Percentiles rank a stretch among this genome's conserved stretches.
phyloP scores from a whole-genome alignment of 2,797 vertebrate species.

The Acrocephalus scirpaceus region DNA sequence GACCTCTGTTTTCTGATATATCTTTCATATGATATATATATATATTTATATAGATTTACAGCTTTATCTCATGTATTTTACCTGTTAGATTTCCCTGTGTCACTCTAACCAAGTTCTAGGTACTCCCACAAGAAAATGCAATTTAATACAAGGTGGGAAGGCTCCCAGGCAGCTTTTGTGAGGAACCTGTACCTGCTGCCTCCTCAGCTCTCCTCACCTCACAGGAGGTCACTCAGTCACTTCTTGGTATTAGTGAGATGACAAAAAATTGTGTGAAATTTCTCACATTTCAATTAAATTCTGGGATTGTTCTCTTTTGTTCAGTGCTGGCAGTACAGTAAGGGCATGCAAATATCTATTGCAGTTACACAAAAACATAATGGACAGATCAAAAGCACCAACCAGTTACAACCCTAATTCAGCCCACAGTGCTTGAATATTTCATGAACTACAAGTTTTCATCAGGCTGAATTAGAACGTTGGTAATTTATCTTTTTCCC shows the following conservation, averaged over 20 bases:
- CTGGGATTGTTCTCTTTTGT: background rate
- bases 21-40: background rate
- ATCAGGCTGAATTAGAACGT: slow-evolving; percentile 24
- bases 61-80: background rate
- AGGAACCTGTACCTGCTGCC: background rate
- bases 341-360: background rate
- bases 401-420: slow-evolving; percentile 3
- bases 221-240: background rate
- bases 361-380: slow-evolving; percentile 29
- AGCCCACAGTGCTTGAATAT: slow-evolving; percentile 33
- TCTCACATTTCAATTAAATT: background rate
- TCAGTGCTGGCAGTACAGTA: background rate
- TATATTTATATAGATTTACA: background rate
- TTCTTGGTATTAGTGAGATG: background rate
- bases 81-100: background rate
- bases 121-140: background rate
- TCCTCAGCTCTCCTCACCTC: background rate
- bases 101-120: background rate
- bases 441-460: slow-evolving; percentile 49
- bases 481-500: background rate
- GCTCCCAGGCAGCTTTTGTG: background rate
- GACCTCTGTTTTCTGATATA: background rate
- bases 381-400: slow-evolving; percentile 40
- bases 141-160: background rate
- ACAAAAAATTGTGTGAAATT: background rate